These are phyloP conservation scores for Alaudala cheleensis DNA, from an alignment of 2,113 vertebrate genomes.

Conservation along the genomic window DNA sequence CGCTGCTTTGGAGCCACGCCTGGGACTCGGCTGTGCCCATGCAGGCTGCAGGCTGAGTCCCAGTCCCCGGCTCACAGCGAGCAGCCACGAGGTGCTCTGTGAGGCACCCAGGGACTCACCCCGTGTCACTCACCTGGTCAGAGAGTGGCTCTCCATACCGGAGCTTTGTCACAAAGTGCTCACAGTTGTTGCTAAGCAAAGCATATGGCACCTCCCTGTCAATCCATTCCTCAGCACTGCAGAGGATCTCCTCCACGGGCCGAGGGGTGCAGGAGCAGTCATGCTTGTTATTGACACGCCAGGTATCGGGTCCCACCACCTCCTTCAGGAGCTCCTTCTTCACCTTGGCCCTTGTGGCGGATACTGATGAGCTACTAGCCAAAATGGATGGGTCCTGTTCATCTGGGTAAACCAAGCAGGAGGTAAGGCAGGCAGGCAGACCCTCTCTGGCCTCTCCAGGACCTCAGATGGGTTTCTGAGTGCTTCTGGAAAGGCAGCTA, in stretches of 20 bases:
- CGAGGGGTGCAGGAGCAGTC: no score
- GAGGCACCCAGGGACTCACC: not conserved
- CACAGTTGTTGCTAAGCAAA: conserved; percentile 68
- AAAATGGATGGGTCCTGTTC: conserved; percentile 50
- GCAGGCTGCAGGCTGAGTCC: not conserved
- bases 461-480: no score
- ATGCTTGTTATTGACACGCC: no score
- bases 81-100: not conserved
- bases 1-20: rapidly evolving
- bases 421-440: no score
- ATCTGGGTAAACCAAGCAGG: no score
- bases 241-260: no score
- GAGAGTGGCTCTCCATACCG: conserved; percentile 88
- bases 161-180: conserved; percentile 92
- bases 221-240: no score
- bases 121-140: conserved; percentile 78
- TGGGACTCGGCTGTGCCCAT: not conserved
- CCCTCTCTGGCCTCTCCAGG: no score
- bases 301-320: no score
- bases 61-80: rapidly evolving
- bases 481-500: not conserved
- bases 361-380: conserved; percentile 68
- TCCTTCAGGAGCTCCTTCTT: no score
- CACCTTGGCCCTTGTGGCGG: no score
- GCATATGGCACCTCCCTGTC: no score